Evolutionary conservation across 2,888 invertebrate species (phyloP), one percentile per base, ranked within the genome.

Genomic region (Bellardia pandia): DNA sequence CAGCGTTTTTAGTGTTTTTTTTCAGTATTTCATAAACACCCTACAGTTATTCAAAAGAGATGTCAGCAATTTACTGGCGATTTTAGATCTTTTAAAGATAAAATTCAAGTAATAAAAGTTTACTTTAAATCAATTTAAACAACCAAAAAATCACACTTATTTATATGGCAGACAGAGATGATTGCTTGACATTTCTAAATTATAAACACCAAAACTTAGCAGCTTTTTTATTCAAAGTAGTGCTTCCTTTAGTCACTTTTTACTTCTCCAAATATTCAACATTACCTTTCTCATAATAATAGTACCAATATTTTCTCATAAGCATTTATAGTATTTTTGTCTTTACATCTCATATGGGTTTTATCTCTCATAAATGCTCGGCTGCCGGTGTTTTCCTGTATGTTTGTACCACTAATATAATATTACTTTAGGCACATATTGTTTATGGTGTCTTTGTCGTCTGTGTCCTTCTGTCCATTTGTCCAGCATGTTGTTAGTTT

Each of bases 401-500:
- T 71, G 13, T 58, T 33, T 16, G 5, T 33, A 8, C 14, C 45
- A 11, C 48, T 68, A 48, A 68, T 56, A 56, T 45, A 23, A 23
- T 72, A 80, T 66, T 76, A 77, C 51, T 68, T 77, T 45, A 40
- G 74, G 40, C 66, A 75, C 56, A n/a, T 72, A 75, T 69, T 69
- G 6, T 62, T 72, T 76, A 51, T 58, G 51, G 30, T 42, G 40
- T 58, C 40, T 42, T n/a, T 58, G 37, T 23, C 9, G 3, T 40
- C 33, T 37, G 3, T 69, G 37, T 58, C 45, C 5, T 56, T 58
- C 45, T 33, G 42, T 62, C 9, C 71, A 72, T 77, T 77, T 81
- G 76, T 85, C 69, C 69, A 75, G 14, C 40, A 48, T 71, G 51
- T 76, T 81, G 64, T 85, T 72, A 72, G 56, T 72, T 76, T 85